Conservation (phyloP, 2,113 vertebrate genomes). For the Onychostoma macrolepis region DNA sequence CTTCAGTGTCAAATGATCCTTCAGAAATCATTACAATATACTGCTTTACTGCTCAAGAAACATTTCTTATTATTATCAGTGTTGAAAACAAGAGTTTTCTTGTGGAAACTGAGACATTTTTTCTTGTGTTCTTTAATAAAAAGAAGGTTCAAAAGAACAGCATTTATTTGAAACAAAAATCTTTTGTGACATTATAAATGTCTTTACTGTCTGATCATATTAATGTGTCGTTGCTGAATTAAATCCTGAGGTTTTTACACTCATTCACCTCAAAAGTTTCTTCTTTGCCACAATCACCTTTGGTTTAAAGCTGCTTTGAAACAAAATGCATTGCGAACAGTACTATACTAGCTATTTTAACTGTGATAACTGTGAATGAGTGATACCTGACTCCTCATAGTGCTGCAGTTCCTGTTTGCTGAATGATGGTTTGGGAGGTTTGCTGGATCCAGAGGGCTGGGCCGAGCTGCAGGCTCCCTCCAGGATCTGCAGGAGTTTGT, state of each 20-base stretch:
- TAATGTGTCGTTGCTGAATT: neutral
- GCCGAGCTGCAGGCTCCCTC: conserved; percentile 72
- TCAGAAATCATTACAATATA: no score
- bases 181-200: neutral
- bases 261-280: no score
- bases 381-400: conserved; percentile 84
- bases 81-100: no score
- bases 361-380: neutral
- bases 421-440: conserved; percentile 61
- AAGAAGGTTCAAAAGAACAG: no score
- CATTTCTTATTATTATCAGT: no score
- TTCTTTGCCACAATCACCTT: neutral
- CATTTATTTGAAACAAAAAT: no score
- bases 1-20: neutral
- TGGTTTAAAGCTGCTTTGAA: neutral
- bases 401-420: conserved; percentile 72
- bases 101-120: no score
- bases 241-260: neutral
- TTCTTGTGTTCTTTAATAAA: no score
- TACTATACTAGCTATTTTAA: no score
- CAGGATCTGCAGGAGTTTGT: conserved; percentile 75
- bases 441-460: conserved; percentile 58
- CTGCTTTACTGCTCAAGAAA: no score
- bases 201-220: no score
- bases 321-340: neutral